Base-by-base conservation (phyloP, 1,140 invertebrate species). In the Zaprionus inermis region DNA sequence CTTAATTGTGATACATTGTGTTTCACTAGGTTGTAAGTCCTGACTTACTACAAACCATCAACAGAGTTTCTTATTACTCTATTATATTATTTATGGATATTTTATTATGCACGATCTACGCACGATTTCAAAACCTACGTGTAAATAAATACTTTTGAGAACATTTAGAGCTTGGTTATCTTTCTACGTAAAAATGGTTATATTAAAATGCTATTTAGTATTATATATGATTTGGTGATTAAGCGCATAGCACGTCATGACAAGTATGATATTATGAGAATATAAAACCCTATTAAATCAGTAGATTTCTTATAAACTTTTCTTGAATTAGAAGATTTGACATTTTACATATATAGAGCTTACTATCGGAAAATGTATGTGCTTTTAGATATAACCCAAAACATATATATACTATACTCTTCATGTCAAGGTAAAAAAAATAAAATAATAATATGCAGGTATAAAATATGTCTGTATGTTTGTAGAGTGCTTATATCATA, bases 281-380 rank as follows among this genome's bases (percentile, higher is more conserved):
- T 52, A 52, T 46, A 46, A 18, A 46, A 11, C 44, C 44, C 44
- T 49, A 49, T 49, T 20, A 46, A 20, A 20, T 46, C 44, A 20
- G 5, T 10, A 3, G 18, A 20, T 46, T 49, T 49, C 3, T 22
- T 49, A n/a, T 3, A 44, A 49, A 49, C 18, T 49, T 49, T 49
- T 49, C 18, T 18, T 22, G 44, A 22, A 49, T 49, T 11, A 49
- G 10, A 12, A 22, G 18, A 22, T 49, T 49, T 49, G 4, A 49
- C 22, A 49, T 49, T 46, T 61, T 68, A 60, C 56, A 34, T 41
- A 58, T 32, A 51, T 34, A 41, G 14, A 44, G 18, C 28, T 38
- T 44, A 30, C 46, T 36, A 36, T n/a, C 28, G 2, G n/a, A 56
- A 32, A 30, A 24, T 30, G 54, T n/a, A 22, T 51, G 24, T 49